phyloP scores from a whole-genome alignment of 2,888 invertebrate genomes.

The Minunthozetes semirufus region DNA sequence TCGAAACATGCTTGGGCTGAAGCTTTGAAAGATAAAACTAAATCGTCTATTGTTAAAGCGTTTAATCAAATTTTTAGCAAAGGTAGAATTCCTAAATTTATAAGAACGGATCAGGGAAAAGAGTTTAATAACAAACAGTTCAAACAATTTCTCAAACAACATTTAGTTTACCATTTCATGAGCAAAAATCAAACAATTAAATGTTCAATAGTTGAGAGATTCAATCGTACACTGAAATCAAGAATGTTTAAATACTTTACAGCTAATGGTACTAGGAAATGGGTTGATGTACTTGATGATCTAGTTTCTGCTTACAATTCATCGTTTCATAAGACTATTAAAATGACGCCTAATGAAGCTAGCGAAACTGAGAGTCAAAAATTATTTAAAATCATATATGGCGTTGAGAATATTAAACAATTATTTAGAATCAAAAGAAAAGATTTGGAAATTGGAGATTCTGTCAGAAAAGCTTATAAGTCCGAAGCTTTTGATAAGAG shows the following conservation, averaged over 20 bases:
- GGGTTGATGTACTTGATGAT: not conserved
- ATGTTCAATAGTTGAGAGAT: constrained; percentile 44
- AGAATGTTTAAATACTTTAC: constrained; percentile 44
- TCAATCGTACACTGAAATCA: constrained; percentile 45
- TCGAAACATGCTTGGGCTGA: constrained; percentile 42
- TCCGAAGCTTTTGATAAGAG: constrained; percentile 7
- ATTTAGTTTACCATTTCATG: not conserved
- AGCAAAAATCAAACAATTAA: constrained; percentile 37
- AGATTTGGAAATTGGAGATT: constrained; percentile 5
- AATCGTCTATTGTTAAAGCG: not conserved
- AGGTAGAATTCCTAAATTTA: not conserved
- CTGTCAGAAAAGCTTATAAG: not conserved
- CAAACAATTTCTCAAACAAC: constrained; percentile 34
- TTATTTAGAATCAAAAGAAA: not conserved
- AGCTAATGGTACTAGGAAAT: constrained; percentile 16
- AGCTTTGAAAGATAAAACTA: constrained; percentile 42
- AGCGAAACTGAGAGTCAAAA: not conserved
- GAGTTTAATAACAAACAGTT: constrained; percentile 19
- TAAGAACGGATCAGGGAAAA: constrained; percentile 26
- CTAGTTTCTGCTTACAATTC: not conserved
- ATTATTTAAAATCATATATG: not conserved
- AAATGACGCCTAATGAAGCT: not conserved
- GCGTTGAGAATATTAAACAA: not conserved
- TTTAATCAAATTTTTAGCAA: constrained; percentile 32
- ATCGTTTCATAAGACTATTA: not conserved